phyloP scores from a whole-genome alignment of 2,888 invertebrate genomes.

The Agrochola macilenta region DNA sequence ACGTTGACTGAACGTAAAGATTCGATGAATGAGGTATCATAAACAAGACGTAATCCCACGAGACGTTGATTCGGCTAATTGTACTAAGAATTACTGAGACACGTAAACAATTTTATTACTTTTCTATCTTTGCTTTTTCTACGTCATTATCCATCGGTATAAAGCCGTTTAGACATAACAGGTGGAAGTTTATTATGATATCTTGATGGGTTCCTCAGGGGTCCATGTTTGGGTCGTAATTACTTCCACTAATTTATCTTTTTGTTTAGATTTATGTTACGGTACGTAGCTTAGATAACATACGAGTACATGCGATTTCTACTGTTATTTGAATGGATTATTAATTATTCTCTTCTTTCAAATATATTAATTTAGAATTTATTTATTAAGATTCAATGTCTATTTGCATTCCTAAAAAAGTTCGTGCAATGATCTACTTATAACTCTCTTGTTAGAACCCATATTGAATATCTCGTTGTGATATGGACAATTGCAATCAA shows the following conservation, averaged over 20 bases:
- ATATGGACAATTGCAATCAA: too few species aligned
- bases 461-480: too few species aligned
- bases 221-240: constrained; percentile 21
- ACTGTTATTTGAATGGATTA: constrained; percentile 14
- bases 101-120: constrained; percentile 39
- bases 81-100: constrained; percentile 26
- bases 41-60: constrained; percentile 45
- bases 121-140: constrained; percentile 23
- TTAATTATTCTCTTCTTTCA: constrained; percentile 16
- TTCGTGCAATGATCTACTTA: background rate
- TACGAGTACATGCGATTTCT: constrained; percentile 17
- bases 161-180: constrained; percentile 8
- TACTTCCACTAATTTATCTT: constrained; percentile 4
- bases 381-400: background rate
- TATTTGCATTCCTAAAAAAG: too few species aligned
- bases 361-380: constrained; percentile 6
- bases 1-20: constrained; percentile 45
- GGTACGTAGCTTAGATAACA: constrained; percentile 1
- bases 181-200: constrained; percentile 13
- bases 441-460: too few species aligned
- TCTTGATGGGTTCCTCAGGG: constrained; percentile 35
- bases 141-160: constrained; percentile 10
- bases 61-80: constrained; percentile 52
- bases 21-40: constrained; percentile 56
- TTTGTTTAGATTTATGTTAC: constrained; percentile 25